These are phyloP conservation scores for Eupithecia centaureata DNA, from an alignment of 2,888 invertebrate species.

Conservation along the genomic window DNA sequence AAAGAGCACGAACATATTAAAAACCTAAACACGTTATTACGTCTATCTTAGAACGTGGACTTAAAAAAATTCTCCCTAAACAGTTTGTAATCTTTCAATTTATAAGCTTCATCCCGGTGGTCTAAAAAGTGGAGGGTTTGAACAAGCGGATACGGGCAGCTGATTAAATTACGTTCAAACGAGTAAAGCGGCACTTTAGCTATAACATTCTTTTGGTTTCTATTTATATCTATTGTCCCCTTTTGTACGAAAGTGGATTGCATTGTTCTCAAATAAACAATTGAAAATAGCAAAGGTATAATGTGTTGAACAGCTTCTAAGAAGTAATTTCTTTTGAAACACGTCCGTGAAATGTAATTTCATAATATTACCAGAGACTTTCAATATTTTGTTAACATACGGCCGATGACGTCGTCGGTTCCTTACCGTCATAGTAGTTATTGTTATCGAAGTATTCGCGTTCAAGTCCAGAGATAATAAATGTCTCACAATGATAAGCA, in stretches of 20 bases:
- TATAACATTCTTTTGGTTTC: conserved; percentile 36
- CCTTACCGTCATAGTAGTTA: conserved; percentile 44
- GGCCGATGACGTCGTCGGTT: conserved; percentile 30
- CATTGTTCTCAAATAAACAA: conserved; percentile 3
- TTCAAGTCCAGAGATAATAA: conserved; percentile 59
- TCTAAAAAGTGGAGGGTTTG: conserved; percentile 54
- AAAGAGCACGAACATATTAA: background rate
- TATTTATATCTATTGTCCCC: conserved; percentile 31
- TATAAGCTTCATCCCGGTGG: conserved; percentile 47
- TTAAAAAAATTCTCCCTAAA: background rate
- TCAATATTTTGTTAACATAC: conserved; percentile 43
- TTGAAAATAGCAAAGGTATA: background rate
- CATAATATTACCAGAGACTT: conserved; percentile 32
- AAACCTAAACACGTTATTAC: background rate
- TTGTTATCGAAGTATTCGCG: conserved; percentile 58
- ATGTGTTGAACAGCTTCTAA: background rate
- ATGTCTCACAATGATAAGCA: conserved; percentile 56
- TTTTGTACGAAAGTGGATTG: conserved; percentile 8
- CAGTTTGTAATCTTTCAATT: conserved; percentile 31
- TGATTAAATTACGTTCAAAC: conserved; percentile 70
- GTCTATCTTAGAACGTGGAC: background rate
- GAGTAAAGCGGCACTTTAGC: conserved; percentile 47
- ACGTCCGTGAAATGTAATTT: background rate
- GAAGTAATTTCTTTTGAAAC: background rate
- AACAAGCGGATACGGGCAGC: conserved; percentile 68